Evolutionary conservation across 1,140 invertebrate genomes (phyloP).

Genomic region (Chelonus insularis): DNA sequence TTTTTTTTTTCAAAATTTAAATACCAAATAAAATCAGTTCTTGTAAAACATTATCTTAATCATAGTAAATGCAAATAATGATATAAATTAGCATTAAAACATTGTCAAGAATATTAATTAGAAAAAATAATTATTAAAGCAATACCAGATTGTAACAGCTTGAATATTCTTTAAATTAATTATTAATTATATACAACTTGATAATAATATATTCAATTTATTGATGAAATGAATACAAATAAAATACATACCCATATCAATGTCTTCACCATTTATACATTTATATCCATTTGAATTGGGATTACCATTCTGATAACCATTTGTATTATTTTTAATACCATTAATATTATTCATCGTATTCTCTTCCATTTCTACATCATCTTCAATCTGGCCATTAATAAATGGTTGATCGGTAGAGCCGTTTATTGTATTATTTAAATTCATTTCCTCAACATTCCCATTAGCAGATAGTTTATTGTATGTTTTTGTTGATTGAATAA

Average conservation of each 20-base stretch:
- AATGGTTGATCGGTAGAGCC: slow-evolving; percentile 50
- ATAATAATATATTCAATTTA: too few species aligned
- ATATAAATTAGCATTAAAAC: too few species aligned
- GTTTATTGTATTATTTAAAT: slow-evolving; percentile 52
- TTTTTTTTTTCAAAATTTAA: too few species aligned
- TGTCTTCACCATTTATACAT: slow-evolving; percentile 63
- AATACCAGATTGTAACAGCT: too few species aligned
- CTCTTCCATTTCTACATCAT: slow-evolving; percentile 59
- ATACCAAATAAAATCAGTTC: too few species aligned
- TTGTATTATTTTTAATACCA: slow-evolving; percentile 53
- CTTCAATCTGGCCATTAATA: slow-evolving; percentile 55
- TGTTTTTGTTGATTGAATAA: slow-evolving; percentile 74
- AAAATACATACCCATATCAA: slow-evolving; percentile 66
- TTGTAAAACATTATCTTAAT: too few species aligned
- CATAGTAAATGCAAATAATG: too few species aligned
- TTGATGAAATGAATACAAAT: too few species aligned
- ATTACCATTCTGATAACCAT: slow-evolving; percentile 72
- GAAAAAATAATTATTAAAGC: too few species aligned
- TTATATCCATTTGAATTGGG: slow-evolving; percentile 54
- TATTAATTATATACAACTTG: too few species aligned
- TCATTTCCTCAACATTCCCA: slow-evolving; percentile 58
- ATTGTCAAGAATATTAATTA: too few species aligned
- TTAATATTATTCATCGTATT: slow-evolving; percentile 43
- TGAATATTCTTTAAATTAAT: too few species aligned
- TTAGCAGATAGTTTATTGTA: slow-evolving; percentile 60